Percentiles rank a stretch among this genome's conserved stretches.
Evolutionary conservation across 2,113 vertebrate genomes (phyloP).

Genomic region (Bothrops jararaca): DNA sequence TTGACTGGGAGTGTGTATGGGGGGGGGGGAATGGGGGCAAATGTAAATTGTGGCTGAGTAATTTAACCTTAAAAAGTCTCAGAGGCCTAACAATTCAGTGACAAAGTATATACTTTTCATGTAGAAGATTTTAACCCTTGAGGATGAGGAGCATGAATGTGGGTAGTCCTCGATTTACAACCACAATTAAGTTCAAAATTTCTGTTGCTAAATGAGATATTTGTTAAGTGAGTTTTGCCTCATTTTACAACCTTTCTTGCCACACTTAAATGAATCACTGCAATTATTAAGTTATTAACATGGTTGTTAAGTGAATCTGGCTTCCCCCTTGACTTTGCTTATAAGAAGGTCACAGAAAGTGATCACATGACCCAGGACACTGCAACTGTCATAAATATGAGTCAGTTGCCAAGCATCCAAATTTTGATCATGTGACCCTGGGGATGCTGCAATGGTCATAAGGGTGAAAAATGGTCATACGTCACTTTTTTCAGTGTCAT

Average conservation of each 20-base stretch:
- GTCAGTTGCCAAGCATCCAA: background rate
- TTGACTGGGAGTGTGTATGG: background rate
- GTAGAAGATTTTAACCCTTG: background rate
- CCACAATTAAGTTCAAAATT: background rate
- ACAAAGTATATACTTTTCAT: background rate
- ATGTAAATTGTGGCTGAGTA: background rate
- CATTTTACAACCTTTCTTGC: background rate
- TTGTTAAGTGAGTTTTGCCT: background rate
- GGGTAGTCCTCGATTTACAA: background rate
- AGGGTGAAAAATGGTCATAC: background rate
- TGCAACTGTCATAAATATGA: background rate
- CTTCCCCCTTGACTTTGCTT: background rate
- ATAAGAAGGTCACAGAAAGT: background rate
- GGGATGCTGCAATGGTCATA: background rate
- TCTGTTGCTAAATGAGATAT: background rate
- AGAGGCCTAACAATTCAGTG: background rate
- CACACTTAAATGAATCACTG: background rate
- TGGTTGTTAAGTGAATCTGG: background rate
- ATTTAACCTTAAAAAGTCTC: background rate
- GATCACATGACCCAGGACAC: background rate
- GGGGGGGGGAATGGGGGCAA: background rate
- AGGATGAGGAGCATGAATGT: background rate
- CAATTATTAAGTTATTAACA: background rate
- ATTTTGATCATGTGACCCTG: background rate
- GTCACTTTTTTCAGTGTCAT: background rate